Evolutionary conservation across 2,113 vertebrate species (phyloP), one percentile per base, ranked within the genome.

Genomic region (Sander vitreus): DNA sequence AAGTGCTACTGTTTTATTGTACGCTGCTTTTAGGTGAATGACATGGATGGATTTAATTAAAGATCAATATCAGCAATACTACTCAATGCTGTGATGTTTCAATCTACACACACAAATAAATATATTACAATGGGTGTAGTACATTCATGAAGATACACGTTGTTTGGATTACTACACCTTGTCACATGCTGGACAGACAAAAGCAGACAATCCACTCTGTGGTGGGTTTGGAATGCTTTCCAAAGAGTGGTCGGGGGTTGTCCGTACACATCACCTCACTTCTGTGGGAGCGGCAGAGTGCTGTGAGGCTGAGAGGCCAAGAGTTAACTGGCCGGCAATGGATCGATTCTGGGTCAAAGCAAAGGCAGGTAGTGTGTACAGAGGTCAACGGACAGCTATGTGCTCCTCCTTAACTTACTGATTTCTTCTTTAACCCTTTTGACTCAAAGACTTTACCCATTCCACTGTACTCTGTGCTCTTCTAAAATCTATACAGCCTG

Each of bases 401-500:
- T 89, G 90, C 85, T 90, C 79, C 92, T 91, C 88, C 88, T 92
- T 92, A 93, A 92, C 93, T 90, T 73, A 83, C 83, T 83, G 90
- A 91, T 93, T 90, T 81, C 77, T 72, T 65, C 88, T 85, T 90
- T 89, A 88, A 87, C 83, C 88, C 87, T 85, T 85, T 77, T 79
- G 86, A 87, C 85, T 77, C 62, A 21, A 21, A 74, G 76, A 78
- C 81, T 86, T 85, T 75, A 63, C 83, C 75, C 82, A 48, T 82
- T 83, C 62, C 50, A 78, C 66, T 83, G 53, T 30, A 64, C 69
- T 62, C 78, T 62, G 47, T 58, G 50, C 55, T 57, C 58, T 16
- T 85, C 51, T 68, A 54, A 86, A 83, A 85, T 91, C 86, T 30
- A 88, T 86, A 82, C 25, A 19, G 27, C 81, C 36, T 36, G 47